Percentiles rank a stretch among this genome's conserved stretches.
These are phyloP conservation scores for Heliconius aoede DNA, from an alignment of 2,888 invertebrate species.

Conservation along the genomic window DNA sequence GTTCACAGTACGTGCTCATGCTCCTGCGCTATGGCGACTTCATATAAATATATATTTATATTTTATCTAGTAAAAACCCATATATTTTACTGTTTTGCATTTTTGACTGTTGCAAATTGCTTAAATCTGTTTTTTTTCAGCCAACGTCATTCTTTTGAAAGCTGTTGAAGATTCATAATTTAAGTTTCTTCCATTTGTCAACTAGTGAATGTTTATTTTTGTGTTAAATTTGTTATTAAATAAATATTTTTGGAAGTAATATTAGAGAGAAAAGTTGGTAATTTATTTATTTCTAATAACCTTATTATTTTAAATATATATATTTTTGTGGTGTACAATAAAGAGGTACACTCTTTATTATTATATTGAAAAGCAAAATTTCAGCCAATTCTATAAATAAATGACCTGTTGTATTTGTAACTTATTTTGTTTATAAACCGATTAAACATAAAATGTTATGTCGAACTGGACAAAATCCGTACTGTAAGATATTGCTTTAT, in stretches of 20 bases:
- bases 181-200: neutral
- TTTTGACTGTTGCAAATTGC: neutral
- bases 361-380: too few species aligned
- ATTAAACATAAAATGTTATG: too few species aligned
- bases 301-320: too few species aligned
- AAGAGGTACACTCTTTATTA: too few species aligned
- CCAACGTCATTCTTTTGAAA: neutral
- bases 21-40: too few species aligned
- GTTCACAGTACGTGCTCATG: too few species aligned
- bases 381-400: too few species aligned
- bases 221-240: neutral
- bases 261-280: neutral
- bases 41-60: neutral
- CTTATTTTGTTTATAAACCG: too few species aligned
- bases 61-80: neutral
- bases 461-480: too few species aligned
- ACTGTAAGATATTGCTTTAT: neutral
- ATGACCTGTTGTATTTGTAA: too few species aligned
- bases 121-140: slow-evolving; percentile 12
- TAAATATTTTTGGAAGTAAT: neutral
- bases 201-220: neutral
- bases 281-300: neutral
- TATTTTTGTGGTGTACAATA: too few species aligned
- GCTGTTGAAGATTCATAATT: neutral
- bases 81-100: too few species aligned